A percentile compares a stretch with the other conserved stretches of the same genome.
These are phyloP conservation scores for Diarsia dahlii DNA, from an alignment of 2,888 invertebrate species.

Conservation along the genomic window DNA sequence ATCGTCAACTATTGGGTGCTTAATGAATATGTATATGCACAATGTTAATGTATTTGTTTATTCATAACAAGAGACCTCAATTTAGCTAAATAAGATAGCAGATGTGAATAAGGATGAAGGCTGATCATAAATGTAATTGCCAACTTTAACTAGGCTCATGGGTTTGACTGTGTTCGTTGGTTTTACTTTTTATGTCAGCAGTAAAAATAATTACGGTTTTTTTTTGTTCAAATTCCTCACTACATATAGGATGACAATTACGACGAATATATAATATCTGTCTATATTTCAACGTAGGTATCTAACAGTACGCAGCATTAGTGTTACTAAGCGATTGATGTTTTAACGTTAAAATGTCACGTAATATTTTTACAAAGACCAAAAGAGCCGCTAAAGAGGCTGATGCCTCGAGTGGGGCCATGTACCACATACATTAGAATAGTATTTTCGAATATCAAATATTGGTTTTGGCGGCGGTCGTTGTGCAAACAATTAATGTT, in stretches of 20 bases:
- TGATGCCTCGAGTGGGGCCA: slow-evolving; percentile 79
- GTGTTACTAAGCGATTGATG: slow-evolving; percentile 50
- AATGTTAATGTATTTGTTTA: slow-evolving; percentile 76
- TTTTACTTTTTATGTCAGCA: slow-evolving; percentile 34
- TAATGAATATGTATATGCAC: slow-evolving; percentile 81
- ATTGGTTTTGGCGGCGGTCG: slow-evolving; percentile 89
- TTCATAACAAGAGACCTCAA: slow-evolving; percentile 76
- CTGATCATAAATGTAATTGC: slow-evolving; percentile 62
- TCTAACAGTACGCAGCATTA: slow-evolving; percentile 22
- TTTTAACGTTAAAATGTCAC: slow-evolving; percentile 73
- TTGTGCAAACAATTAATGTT: slow-evolving; percentile 89
- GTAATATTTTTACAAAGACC: slow-evolving; percentile 77
- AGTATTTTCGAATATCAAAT: slow-evolving; percentile 90
- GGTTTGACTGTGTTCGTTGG: slow-evolving; percentile 34
- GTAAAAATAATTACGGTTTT: slow-evolving; percentile 39
- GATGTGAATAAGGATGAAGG: slow-evolving; percentile 70
- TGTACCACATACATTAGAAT: slow-evolving; percentile 89
- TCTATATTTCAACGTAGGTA: slow-evolving; percentile 8
- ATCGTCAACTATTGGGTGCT: slow-evolving; percentile 74
- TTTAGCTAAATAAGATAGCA: slow-evolving; percentile 76
- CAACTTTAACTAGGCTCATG: slow-evolving; percentile 43
- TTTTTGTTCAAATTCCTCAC: slow-evolving; percentile 36
- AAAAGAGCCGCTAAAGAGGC: slow-evolving; percentile 88
- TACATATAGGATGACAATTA: slow-evolving; percentile 3
- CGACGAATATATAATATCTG: not conserved